Evolutionary conservation across 2,888 invertebrate species (phyloP).

Genomic region (Brachyptera putata): DNA sequence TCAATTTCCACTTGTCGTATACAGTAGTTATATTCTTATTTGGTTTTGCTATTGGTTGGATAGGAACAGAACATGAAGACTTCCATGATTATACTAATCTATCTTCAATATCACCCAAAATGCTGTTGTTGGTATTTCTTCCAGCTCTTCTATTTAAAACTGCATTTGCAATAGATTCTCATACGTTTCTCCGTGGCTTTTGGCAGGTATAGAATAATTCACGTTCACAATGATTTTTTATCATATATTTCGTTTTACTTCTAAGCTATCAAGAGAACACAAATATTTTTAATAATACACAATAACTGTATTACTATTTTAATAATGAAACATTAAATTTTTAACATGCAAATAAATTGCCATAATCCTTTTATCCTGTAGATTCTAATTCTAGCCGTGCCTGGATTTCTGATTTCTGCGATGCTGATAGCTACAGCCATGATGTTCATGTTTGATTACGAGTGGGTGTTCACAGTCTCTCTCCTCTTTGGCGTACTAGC

Average conservation of each 20-base stretch:
- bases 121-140: not conserved
- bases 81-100: not conserved
- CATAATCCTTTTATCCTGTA: too few species aligned
- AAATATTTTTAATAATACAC: too few species aligned
- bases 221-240: too few species aligned
- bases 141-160: not conserved
- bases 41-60: not conserved
- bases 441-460: not conserved
- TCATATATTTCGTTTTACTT: not conserved
- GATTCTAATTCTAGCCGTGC: not conserved
- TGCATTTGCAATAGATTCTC: not conserved
- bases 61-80: not conserved
- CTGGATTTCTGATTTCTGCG: not conserved
- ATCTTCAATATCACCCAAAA: not conserved
- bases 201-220: constrained; percentile 1
- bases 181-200: not conserved
- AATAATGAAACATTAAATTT: too few species aligned
- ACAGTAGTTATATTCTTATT: not conserved
- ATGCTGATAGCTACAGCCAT: not conserved
- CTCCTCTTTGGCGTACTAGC: constrained; percentile 8
- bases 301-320: too few species aligned
- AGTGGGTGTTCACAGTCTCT: not conserved
- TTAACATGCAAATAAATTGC: too few species aligned
- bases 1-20: not conserved
- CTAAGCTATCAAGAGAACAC: too few species aligned